phyloP scores from a whole-genome alignment of 2,113 vertebrate genomes.

The Oncorhynchus tshawytscha region DNA sequence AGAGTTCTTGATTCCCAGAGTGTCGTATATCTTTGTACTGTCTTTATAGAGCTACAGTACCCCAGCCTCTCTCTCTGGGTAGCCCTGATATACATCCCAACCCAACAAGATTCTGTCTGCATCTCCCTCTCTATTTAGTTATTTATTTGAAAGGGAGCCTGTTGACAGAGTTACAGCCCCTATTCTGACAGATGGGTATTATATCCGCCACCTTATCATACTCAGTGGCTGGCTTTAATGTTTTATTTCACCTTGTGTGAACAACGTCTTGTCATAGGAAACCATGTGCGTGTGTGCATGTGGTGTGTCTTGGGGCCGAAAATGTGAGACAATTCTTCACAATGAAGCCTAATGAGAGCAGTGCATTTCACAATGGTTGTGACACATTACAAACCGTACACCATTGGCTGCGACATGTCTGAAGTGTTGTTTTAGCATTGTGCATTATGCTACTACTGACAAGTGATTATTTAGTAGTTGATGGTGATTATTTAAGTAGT shows the following conservation, averaged over 20 bases:
- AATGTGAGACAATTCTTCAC: conserved; percentile 1
- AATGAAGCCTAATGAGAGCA: conserved; percentile 18
- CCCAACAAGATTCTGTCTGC: no score
- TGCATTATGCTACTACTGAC: background rate
- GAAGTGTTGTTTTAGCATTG: background rate
- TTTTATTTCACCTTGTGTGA: conserved; percentile 53
- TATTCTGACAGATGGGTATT: conserved; percentile 61
- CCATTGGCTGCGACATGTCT: conserved; percentile 29
- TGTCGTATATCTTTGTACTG: conserved; percentile 44
- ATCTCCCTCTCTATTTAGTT: background rate
- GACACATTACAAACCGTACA: conserved; percentile 19
- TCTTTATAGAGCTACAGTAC: no score
- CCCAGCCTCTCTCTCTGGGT: conserved; percentile 32
- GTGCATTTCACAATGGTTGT: conserved; percentile 7
- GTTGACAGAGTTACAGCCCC: conserved; percentile 51
- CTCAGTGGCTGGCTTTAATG: conserved; percentile 47
- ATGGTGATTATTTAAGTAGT: conserved; percentile 31
- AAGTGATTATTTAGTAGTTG: conserved; percentile 7
- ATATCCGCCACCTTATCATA: conserved; percentile 51
- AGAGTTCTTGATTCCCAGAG: conserved; percentile 48
- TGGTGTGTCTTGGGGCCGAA: conserved; percentile 3
- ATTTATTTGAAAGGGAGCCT: background rate
- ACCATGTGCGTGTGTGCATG: background rate
- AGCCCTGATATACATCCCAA: no score
- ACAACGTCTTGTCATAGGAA: conserved; percentile 24